Evolutionary conservation across 2,888 invertebrate genomes (phyloP), one percentile per base, ranked within the genome.

Genomic region (Melolontha melolontha): DNA sequence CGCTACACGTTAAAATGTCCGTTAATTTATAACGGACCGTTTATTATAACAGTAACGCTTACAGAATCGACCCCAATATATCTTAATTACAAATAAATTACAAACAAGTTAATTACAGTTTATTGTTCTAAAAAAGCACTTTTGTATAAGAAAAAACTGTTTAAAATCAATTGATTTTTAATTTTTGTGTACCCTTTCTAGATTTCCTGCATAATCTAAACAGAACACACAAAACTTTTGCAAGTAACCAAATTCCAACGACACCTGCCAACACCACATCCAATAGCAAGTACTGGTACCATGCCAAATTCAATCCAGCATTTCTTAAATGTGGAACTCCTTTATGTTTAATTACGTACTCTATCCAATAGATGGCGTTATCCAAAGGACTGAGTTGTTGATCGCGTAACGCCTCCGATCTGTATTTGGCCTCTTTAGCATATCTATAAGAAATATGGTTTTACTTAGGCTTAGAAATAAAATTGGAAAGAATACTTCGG

Each of bases 341-440:
- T 42, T 73, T 73, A 52, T 75, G 71, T 12, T 67, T 66, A 7
- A 75, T 68, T 1, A 74, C 73, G 52, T 75, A 69, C 40, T 75
- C 73, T 11, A 74, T 65, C 75, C 73, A 75, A 64, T 71, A 73
- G 10, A 72, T 63, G 11, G 73, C 74, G 39, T 70, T 70, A 11
- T 75, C 69, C 34, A 73, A 29, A 1, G 72, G 75, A 8, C 55
- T 42, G 16, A 70, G 47, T 7, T 65, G 70, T 49, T 71, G 67
- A 12, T 73, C 73, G 17, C 64, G 68, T 52, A 74, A 67, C 42
- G 73, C 22, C 0, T 17, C 17, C 0, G 73, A 72, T 1, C 69
- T 59, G 34, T 51, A 22, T 41, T 71, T 69, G 2, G 59, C 68
- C 5, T 63, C 70, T 44, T 68, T 29, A n/a, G 49, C 16, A 41